Conservation (phyloP, 2,113 vertebrate genomes). For the Oostethus manadensis region DNA sequence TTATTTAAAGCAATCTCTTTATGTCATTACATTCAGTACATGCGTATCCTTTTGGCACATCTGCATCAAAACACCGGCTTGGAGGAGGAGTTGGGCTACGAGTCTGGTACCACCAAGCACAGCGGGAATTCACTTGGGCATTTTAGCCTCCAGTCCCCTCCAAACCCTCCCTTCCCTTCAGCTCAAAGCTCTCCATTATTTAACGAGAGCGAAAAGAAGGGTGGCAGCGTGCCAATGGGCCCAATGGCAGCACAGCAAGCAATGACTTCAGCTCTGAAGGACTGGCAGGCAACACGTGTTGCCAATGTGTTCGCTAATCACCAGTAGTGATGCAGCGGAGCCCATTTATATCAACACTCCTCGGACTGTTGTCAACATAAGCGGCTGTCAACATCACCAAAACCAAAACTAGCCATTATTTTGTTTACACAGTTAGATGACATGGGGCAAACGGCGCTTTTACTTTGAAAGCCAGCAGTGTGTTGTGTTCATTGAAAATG, state of each 20-base stretch:
- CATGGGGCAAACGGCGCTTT: too few species aligned
- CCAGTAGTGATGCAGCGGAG: too few species aligned
- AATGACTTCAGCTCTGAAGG: conserved; percentile 74
- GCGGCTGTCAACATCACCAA: too few species aligned
- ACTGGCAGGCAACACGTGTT: conserved; percentile 38
- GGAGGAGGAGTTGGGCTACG: conserved; percentile 20
- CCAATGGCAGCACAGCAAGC: conserved; percentile 24
- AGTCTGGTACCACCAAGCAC: conserved; percentile 39
- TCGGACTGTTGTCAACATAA: too few species aligned
- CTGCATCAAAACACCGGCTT: conserved; percentile 7
- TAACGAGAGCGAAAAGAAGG: conserved; percentile 6
- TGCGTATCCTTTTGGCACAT: conserved; percentile 4
- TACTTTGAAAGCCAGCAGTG: too few species aligned
- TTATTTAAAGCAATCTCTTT: not conserved
- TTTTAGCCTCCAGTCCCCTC: conserved; percentile 2
- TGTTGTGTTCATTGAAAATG: too few species aligned
- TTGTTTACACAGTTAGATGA: too few species aligned
- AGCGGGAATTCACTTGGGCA: conserved; percentile 19
- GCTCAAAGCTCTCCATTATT: conserved; percentile 52
- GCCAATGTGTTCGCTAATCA: not conserved
- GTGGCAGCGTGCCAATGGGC: conserved; percentile 17
- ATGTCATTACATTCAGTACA: conserved; percentile 9
- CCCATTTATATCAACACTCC: too few species aligned
- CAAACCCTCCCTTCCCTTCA: conserved; percentile 6
- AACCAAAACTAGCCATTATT: too few species aligned